phyloP scores from a whole-genome alignment of 2,797 vertebrate species.

The Pelobates cultripes region DNA sequence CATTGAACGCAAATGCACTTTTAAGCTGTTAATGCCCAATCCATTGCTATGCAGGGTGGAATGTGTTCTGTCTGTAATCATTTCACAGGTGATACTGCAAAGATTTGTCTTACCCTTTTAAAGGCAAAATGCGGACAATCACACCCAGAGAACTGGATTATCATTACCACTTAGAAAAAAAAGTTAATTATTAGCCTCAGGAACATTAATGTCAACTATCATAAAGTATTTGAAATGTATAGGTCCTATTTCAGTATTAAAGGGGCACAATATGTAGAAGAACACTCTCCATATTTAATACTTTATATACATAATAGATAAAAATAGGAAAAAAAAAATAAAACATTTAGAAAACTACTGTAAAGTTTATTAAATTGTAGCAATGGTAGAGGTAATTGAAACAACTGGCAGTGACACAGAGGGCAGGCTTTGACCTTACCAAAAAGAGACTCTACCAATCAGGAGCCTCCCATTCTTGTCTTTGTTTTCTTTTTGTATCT shows the following conservation, averaged over 20 bases:
- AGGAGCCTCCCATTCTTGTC: too few species aligned
- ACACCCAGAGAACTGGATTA: neutral
- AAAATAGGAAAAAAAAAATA: too few species aligned
- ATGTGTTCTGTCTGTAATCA: conserved; percentile 1
- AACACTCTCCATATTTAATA: neutral
- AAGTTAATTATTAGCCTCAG: too few species aligned
- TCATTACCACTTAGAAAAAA: neutral
- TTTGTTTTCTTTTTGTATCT: too few species aligned
- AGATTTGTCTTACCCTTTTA: neutral
- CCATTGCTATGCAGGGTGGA: conserved; percentile 1
- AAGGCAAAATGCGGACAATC: neutral
- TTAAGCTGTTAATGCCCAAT: conserved; percentile 1
- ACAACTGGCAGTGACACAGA: too few species aligned
- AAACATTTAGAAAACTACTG: too few species aligned
- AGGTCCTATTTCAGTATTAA: neutral
- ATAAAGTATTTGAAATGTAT: neutral
- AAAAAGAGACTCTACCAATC: too few species aligned
- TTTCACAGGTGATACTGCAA: conserved; percentile 3
- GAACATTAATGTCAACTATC: neutral
- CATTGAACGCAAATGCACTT: conserved; percentile 12
- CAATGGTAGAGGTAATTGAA: too few species aligned
- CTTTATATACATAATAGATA: too few species aligned
- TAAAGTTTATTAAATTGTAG: too few species aligned
- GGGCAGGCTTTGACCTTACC: too few species aligned
- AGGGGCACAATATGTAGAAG: neutral